Evolutionary conservation across 2,888 invertebrate genomes (phyloP).

Genomic region (Drosophila recens): DNA sequence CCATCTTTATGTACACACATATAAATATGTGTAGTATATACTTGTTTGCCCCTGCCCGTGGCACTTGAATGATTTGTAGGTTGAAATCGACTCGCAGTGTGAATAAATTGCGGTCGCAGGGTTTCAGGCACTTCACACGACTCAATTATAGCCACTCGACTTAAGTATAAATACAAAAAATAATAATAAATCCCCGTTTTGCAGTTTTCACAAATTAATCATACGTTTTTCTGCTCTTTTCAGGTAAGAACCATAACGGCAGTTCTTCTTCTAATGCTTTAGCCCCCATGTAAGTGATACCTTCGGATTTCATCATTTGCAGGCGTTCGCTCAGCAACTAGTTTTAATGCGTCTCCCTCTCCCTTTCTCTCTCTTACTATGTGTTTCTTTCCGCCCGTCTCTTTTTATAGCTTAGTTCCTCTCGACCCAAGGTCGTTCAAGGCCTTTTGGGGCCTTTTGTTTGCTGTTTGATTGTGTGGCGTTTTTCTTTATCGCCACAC

Average conservation of each 20-base stretch:
- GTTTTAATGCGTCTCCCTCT: slow-evolving; percentile 30
- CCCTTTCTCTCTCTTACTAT: neutral
- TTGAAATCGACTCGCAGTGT: slow-evolving; percentile 15
- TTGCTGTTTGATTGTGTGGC: slow-evolving; percentile 39
- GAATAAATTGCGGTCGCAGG: slow-evolving; percentile 31
- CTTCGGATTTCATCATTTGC: slow-evolving; percentile 39
- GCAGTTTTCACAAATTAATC: slow-evolving; percentile 11
- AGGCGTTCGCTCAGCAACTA: slow-evolving; percentile 36
- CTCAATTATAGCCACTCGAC: slow-evolving; percentile 15
- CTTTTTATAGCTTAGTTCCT: slow-evolving; percentile 35
- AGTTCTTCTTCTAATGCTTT: slow-evolving; percentile 1
- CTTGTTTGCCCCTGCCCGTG: slow-evolving; percentile 18
- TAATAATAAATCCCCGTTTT: slow-evolving; percentile 1
- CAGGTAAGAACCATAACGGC: slow-evolving; percentile 53
- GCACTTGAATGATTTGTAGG: slow-evolving; percentile 34
- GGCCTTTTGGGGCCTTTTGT: slow-evolving; percentile 49
- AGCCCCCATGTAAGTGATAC: slow-evolving; percentile 38
- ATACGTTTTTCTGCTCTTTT: slow-evolving; percentile 15
- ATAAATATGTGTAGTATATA: neutral
- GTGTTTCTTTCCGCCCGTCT: neutral
- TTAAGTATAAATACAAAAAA: slow-evolving; percentile 15
- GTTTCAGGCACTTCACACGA: slow-evolving; percentile 31
- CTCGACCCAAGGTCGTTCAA: slow-evolving; percentile 61
- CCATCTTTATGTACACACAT: slow-evolving; percentile 2
- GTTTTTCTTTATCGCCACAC: slow-evolving; percentile 43